A percentile compares a stretch with the other conserved stretches of the same genome.
phyloP scores from a whole-genome alignment of 2,113 vertebrate species.

The Psammodynastes pulverulentus region DNA sequence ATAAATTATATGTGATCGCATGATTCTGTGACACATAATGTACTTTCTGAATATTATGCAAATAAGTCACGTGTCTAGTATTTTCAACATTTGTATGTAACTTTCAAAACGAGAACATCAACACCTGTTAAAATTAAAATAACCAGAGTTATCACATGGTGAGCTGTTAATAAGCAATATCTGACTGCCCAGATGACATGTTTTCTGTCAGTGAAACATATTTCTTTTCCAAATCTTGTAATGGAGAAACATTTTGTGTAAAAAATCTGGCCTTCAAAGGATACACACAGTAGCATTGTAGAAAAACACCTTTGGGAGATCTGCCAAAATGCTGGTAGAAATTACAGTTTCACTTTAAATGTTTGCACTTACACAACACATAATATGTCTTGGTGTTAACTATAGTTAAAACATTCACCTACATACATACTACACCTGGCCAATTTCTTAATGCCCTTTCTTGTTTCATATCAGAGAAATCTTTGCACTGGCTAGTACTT shows the following conservation, averaged over 20 bases:
- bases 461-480: background rate
- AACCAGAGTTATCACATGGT: no score
- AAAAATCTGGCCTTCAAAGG: background rate
- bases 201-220: background rate
- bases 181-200: background rate
- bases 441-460: background rate
- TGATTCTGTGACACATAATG: background rate
- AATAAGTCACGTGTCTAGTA: background rate
- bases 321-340: background rate
- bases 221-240: background rate
- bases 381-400: background rate
- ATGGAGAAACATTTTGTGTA: background rate
- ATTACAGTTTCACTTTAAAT: background rate
- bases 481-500: background rate
- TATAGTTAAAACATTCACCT: background rate
- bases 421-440: background rate
- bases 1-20: background rate
- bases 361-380: background rate
- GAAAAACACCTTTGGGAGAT: background rate
- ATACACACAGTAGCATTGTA: background rate
- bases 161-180: background rate
- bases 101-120: background rate
- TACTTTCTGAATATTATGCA: background rate
- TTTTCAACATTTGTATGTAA: background rate
- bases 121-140: background rate